Base-by-base conservation (phyloP, 2,888 invertebrate species). In the Azorinus chamasolen region DNA sequence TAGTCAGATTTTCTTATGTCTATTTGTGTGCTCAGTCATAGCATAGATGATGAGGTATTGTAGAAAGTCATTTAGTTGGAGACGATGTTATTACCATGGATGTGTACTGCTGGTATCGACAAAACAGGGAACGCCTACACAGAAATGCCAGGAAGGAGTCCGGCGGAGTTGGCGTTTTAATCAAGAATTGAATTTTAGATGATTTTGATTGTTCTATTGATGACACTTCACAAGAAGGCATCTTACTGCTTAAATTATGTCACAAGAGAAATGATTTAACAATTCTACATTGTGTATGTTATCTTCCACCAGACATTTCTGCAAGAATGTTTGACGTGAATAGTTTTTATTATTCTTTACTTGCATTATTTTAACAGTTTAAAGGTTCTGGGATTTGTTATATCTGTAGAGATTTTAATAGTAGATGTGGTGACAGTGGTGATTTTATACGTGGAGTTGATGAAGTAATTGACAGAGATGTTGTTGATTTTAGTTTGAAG, bases 321-420 rank as follows among this genome's bases (percentile, higher is more conserved):
- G 41, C 63, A 1, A 18, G 63, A 20, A n/a, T 48, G n/a, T 57
- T 63, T 43, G 63, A 71, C 18, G 63, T 62, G 4, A 24, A 58
- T 57, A 12, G n/a, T n/a, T 65, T 72, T 61, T 72, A 27, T 50
- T 59, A 65, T 50, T 22, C 50, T 20, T 25, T 68, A 14, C 18
- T 63, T 20, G 41, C 57, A 41, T 27, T 45, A 27, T 24, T 74
- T 32, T 32, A 32, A 4, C 32, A 32, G 10, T 32, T 43, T 57
- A 53, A 53, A 43, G 58, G 58, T 48, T 32, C 54, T 10, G 57
- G 59, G 14, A 24, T 58, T 4, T 12, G 64, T n/a, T 63, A n/a
- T 27, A 57, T 75, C 14, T 75, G 68, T 59, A 69, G 69, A 0
- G 75, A 75, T 51, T 75, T 69, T 6, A 75, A 75, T 54, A 58